Percentiles rank a stretch among this genome's conserved stretches.
phyloP scores from a whole-genome alignment of 2,797 vertebrate genomes.

The Eurystomus glaucurus region DNA sequence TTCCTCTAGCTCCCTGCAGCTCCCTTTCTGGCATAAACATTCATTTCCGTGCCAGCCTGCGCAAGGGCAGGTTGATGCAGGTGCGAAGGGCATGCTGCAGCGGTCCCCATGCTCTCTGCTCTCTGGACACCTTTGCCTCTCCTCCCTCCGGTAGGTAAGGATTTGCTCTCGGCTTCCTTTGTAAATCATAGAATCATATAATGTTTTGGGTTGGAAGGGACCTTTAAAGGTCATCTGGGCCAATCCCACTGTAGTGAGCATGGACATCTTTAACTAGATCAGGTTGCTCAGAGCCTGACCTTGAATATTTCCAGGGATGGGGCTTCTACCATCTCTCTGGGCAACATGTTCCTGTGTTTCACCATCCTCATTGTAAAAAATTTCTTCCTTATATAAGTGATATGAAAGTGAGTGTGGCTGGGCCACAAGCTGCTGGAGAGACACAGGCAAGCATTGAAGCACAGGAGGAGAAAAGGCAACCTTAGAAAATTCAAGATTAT shows the following conservation, averaged over 20 bases:
- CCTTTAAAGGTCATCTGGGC: background rate
- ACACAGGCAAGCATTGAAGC: background rate
- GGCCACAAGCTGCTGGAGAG: background rate
- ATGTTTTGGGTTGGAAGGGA: background rate
- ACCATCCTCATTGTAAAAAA: background rate
- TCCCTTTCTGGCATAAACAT: background rate
- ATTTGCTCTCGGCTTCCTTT: accelerated
- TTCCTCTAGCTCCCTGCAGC: background rate
- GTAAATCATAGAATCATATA: background rate
- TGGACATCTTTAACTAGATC: background rate
- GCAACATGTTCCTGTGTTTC: background rate
- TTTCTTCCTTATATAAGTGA: background rate
- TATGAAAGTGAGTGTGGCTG: background rate
- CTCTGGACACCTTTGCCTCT: accelerated
- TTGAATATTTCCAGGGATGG: background rate
- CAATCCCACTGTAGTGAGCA: background rate
- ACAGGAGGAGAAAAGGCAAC: background rate
- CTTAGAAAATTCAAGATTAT: background rate
- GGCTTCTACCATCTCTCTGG: background rate
- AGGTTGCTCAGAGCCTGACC: background rate
- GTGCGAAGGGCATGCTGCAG: accelerated
- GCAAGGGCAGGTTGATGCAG: accelerated
- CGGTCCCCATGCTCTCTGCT: accelerated
- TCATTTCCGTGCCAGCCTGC: background rate
- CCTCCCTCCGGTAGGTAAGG: background rate